Base-by-base conservation (phyloP, 2,797 vertebrate species). In the Hyperoplus lanceolatus region DNA sequence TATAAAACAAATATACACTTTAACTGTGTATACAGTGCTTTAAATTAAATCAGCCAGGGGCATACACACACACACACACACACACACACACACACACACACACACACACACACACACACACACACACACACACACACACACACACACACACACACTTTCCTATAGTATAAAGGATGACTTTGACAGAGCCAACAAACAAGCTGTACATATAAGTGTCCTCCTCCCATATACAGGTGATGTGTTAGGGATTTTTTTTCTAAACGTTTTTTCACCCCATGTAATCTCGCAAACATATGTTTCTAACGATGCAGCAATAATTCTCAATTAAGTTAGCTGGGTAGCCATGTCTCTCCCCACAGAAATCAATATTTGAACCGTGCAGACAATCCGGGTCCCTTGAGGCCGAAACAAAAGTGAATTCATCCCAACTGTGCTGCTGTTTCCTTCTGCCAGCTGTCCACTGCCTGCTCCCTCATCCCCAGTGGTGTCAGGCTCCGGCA, bases 1-100 rank as follows among this genome's bases (percentile, higher is more conserved):
- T 85, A 38, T 64, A 53, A 78, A 81, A 75, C 74, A 86, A 78
- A 83, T 73, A 75, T 16, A 55, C 63, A 51, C 65, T 73, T 84
- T 51, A 57, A 48, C 60, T 72, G 42, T 57, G 73, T 53, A 42
- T 56, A 6, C 51, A 66, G 75, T 75, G 66, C 77, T 78, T 82
- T 63, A 59, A 75, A 74, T 74, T 76, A 36, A 75, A 71, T 80
- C 73, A 77, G 53, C 49, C 13, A 5, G 66, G 51, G 21, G 63
- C 54, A 74, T 69, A 49, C 43, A 2, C 72, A 60, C 78, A 73
- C 54, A 74, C 66, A 49, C 66, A 49, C 43, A 2, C 74, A 60
- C 75, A 73, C 56, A 39, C 42, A 74, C 66, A 49, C 66, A 49
- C 43, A 2, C 74, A 60, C 75, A 73, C 56, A 39, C 42, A 74